Percentiles rank a stretch among this genome's conserved stretches.
Evolutionary conservation across 2,113 vertebrate genomes (phyloP).

Genomic region (Campylomormyrus tamandua): DNA sequence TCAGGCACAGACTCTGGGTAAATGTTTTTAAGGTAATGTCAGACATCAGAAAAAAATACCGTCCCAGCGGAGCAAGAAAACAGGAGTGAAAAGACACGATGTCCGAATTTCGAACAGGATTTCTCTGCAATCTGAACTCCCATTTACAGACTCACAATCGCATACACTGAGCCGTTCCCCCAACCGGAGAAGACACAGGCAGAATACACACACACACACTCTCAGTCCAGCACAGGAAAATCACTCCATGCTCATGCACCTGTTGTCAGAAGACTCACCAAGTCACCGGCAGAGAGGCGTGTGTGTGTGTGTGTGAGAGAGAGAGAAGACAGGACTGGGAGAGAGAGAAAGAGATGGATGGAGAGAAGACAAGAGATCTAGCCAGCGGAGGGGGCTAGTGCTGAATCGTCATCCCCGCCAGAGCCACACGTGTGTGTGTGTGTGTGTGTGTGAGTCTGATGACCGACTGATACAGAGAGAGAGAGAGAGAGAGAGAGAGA

Average conservation of each 20-base stretch:
- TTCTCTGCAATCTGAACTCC: background rate
- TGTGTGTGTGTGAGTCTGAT: background rate
- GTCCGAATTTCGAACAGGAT: background rate
- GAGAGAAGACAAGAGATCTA: background rate
- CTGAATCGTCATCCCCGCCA: background rate
- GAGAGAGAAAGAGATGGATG: background rate
- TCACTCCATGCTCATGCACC: background rate
- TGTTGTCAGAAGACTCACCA: background rate
- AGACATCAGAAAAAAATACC: background rate
- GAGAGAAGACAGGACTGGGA: background rate
- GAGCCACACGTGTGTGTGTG: background rate
- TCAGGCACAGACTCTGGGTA: background rate
- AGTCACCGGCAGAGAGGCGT: background rate
- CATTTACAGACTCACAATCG: background rate
- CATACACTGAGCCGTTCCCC: background rate
- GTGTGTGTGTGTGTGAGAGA: background rate
- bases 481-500: too few species aligned
- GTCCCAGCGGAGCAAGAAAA: background rate
- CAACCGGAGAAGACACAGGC: background rate
- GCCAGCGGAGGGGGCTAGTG: background rate
- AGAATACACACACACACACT: background rate
- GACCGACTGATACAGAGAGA: background rate
- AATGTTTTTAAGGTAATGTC: background rate
- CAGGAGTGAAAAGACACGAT: background rate
- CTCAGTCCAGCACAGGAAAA: background rate